Conservation (phyloP, 2,888 invertebrate genomes). For the Endomychus coccineus region DNA sequence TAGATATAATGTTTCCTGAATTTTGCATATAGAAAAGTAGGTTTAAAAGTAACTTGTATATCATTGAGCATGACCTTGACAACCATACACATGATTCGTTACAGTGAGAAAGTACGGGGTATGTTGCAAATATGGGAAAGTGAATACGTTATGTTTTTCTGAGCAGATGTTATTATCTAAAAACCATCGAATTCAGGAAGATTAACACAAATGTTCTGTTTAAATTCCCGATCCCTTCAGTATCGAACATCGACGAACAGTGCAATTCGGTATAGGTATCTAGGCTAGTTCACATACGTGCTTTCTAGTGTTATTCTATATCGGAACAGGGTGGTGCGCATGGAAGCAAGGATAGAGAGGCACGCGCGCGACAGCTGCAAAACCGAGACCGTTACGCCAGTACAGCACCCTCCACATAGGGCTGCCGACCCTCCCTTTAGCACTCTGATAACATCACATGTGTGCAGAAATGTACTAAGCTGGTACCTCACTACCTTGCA, state of each 20-base stretch:
- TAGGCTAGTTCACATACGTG: background rate
- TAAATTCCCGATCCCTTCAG: conserved; percentile 7
- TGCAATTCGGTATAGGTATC: background rate
- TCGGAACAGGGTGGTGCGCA: background rate
- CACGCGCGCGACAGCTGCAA: conserved; percentile 15
- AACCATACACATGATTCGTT: no score
- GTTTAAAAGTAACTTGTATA: no score
- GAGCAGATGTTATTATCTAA: no score
- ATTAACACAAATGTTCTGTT: no score
- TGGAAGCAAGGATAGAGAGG: conserved; percentile 5
- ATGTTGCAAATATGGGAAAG: no score
- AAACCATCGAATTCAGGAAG: no score
- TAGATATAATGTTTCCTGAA: no score
- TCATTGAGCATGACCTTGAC: no score
- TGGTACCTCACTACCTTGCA: conserved; percentile 18
- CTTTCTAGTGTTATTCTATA: background rate
- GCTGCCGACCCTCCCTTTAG: conserved; percentile 11
- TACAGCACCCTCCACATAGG: conserved; percentile 12
- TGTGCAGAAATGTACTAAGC: conserved; percentile 12
- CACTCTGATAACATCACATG: conserved; percentile 12
- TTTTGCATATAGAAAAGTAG: no score
- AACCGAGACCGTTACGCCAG: conserved; percentile 13
- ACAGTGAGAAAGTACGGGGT: no score
- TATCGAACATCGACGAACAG: conserved; percentile 9
- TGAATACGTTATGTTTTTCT: no score